Evolutionary conservation across 2,888 invertebrate species (phyloP).

Genomic region (Stenotaenia linearis): DNA sequence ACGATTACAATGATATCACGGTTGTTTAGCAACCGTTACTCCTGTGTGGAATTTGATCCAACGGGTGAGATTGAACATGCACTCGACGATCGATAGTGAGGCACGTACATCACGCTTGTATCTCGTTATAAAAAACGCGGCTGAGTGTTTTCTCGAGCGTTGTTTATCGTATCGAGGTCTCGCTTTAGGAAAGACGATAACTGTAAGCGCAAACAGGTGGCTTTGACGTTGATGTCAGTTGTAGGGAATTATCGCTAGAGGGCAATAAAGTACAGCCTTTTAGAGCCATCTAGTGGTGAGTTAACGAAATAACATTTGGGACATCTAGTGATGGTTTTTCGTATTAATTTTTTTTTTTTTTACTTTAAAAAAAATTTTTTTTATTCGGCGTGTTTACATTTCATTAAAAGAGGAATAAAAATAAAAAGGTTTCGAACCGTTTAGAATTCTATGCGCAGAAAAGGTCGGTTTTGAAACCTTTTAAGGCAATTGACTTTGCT

Average conservation of each 20-base stretch:
- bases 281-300: not conserved
- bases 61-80: not conserved
- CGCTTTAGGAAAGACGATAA: not conserved
- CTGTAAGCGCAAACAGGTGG: not conserved
- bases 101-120: not conserved
- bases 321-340: not conserved
- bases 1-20: not conserved
- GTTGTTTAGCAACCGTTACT: not conserved
- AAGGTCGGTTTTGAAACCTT: not conserved
- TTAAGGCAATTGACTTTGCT: not conserved
- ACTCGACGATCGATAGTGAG: not conserved
- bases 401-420: no score
- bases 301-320: not conserved
- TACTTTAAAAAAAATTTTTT: not conserved
- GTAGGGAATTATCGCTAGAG: not conserved
- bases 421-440: not conserved
- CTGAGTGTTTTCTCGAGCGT: no score
- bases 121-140: not conserved
- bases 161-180: not conserved
- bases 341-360: not conserved
- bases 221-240: not conserved
- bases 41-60: not conserved
- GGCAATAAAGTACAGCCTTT: not conserved
- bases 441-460: not conserved
- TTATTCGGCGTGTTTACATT: not conserved